These are phyloP conservation scores for Ectropis crepuscularia DNA, from an alignment of 2,888 invertebrate species.

Conservation along the genomic window DNA sequence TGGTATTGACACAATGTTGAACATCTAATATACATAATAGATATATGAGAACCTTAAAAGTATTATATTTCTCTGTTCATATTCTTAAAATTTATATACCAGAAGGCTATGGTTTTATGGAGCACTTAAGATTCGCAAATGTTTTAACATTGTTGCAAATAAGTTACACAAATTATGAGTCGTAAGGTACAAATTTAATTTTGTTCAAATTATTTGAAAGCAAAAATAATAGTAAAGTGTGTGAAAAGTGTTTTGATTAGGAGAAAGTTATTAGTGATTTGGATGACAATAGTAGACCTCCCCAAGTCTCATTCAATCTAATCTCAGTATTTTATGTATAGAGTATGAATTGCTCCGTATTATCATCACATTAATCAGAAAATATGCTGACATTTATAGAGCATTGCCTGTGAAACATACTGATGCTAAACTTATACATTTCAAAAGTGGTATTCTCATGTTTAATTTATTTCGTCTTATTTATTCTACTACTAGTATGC, in stretches of 20 bases:
- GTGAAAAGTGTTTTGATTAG: background rate
- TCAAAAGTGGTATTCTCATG: background rate
- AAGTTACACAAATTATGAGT: too few relatives aligned
- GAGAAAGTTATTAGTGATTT: background rate
- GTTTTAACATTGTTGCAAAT: too few relatives aligned
- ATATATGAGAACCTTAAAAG: too few relatives aligned
- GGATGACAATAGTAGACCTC: background rate
- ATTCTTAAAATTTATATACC: too few relatives aligned
- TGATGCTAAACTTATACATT: background rate
- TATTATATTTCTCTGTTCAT: too few relatives aligned
- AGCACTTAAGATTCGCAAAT: too few relatives aligned
- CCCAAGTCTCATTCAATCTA: background rate
- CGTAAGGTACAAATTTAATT: too few relatives aligned
- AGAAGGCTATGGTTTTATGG: too few relatives aligned
- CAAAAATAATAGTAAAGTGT: too few relatives aligned
- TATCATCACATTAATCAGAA: background rate
- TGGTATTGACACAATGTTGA: too few relatives aligned
- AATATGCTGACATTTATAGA: background rate
- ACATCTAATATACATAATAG: too few relatives aligned
- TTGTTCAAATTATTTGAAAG: too few relatives aligned
- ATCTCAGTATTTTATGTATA: slow-evolving; percentile 4
- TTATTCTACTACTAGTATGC: background rate
- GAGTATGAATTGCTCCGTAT: background rate
- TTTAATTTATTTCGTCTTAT: background rate
- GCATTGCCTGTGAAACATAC: background rate